Base-by-base conservation (phyloP, 1,140 invertebrate species). In the Papilio machaon region DNA sequence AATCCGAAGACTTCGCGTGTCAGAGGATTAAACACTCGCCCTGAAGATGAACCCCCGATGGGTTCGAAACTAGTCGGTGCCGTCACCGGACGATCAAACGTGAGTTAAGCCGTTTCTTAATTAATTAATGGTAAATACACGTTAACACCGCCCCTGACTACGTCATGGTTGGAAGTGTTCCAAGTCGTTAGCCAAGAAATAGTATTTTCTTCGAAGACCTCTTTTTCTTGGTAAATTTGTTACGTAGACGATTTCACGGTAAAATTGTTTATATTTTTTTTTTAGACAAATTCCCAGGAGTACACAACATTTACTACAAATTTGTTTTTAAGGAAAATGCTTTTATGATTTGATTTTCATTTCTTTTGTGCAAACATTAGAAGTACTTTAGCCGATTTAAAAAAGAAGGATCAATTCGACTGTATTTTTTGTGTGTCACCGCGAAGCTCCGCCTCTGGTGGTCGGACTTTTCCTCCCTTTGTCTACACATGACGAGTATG, bases 111-210 rank as follows among this genome's bases (percentile, higher is more conserved):
- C n/a, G n/a, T n/a, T n/a, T n/a, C n/a, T n/a, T n/a, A n/a, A n/a
- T n/a, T n/a, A n/a, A n/a, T 38, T 38, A 38, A 38, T 64, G 23
- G 23, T 67, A 67, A 67, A 30, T 64, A 43, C 38, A 30, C 43
- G 70, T 46, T 43, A 46, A 43, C 43, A 23, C 19, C n/a, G n/a
- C 15, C 30, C 35, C 19, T 46, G 17, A 6, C 19, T n/a, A 30
- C 73, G 46, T 30, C 19, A 47, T 10, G n/a, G 30, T 75, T 75
- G 73, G 73, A 49, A 15, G 19, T 19, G 19, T 11, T 19, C 73
- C 73, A 75, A 75, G 19, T 52, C 2, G 73, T 43, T 75, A 46
- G 17, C 19, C 35, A 73, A 73, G 73, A 75, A 75, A 30, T 47
- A 49, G 19, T 52, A 11, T 52, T 52, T 75, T 75, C 73, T n/a